Base-by-base conservation (phyloP, 2,113 vertebrate species). In the Eubucco bourcierii region DNA sequence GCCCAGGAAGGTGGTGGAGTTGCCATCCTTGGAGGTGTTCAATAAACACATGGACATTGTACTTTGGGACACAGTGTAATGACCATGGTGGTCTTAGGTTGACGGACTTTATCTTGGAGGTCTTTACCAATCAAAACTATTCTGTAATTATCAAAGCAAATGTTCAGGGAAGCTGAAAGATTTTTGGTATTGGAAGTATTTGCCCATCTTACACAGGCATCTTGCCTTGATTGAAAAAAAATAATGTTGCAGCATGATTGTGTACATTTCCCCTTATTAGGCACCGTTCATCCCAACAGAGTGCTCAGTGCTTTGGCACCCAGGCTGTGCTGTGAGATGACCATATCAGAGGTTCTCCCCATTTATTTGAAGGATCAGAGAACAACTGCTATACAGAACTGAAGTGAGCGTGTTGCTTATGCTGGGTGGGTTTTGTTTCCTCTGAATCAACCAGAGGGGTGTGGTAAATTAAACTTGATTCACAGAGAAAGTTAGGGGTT, bases 301-400 rank as follows among this genome's bases (percentile, higher is more conserved):
- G 80, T 6, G 0, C 73, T 46, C 10, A 34, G 55, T 24, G 50
- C 31, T 55, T 28, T 33, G 46, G n/a, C 66, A 31, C 33, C 25
- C 58, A 4, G 39, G 12, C 70, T 53, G 55, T 31, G 27, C 46
- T 29, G 11, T 4, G 66, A 63, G 59, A 27, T 34, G 60, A 16
- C 21, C 10, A 4, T 33, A 41, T 53, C 15, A 1, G 59, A 56
- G 50, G 5, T 12, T 81, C 18, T 56, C 39, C 0, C 0, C 31
- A 2, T 41, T 81, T 67, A 25, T 12, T 3, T 14, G 58, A 47
- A 70, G 17, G 16, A 70, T 9, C 1, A 24, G 27, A 46, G 60
- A 56, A 12, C 2, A 9, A 9, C 27, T 47, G 52, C 55, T 44
- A 6, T 28, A 10, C 12, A 12, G 12, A 15, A 12, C 39, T 47